phyloP scores from a whole-genome alignment of 2,113 vertebrate species.

The Podocnemis expansa region DNA sequence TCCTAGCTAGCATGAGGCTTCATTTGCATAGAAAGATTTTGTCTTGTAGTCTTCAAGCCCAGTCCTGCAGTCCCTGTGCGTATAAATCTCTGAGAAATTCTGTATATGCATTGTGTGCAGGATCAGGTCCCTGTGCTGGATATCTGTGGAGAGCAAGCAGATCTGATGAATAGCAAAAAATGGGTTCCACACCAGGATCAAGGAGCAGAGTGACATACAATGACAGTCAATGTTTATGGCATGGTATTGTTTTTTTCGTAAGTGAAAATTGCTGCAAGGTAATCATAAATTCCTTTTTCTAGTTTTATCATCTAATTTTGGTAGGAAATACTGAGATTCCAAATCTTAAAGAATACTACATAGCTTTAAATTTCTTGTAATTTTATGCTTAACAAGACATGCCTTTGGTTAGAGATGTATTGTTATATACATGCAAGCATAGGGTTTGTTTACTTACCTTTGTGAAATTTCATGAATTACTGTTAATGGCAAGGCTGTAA shows the following conservation, averaged over 20 bases:
- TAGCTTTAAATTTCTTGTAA: background rate
- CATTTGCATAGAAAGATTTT: constrained; percentile 13
- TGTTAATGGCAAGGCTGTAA: background rate
- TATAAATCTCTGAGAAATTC: background rate
- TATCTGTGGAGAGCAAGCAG: background rate
- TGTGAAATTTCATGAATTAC: background rate
- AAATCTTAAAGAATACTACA: background rate
- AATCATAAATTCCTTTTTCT: background rate
- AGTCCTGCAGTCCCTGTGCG: background rate
- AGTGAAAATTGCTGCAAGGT: background rate
- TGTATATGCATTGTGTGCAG: background rate
- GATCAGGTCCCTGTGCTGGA: background rate
- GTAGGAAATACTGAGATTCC: background rate
- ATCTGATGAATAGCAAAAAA: background rate
- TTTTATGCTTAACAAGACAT: background rate
- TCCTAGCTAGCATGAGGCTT: constrained; percentile 21
- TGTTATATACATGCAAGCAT: background rate
- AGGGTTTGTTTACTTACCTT: background rate
- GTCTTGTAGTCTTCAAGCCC: background rate
- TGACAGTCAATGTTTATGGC: constrained; percentile 3
- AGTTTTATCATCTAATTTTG: background rate
- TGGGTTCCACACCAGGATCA: background rate
- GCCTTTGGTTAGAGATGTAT: background rate
- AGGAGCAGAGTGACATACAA: background rate
- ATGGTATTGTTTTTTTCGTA: constrained; percentile 10